Conservation (phyloP, 1,140 invertebrate species). For the Helicoverpa armigera region DNA sequence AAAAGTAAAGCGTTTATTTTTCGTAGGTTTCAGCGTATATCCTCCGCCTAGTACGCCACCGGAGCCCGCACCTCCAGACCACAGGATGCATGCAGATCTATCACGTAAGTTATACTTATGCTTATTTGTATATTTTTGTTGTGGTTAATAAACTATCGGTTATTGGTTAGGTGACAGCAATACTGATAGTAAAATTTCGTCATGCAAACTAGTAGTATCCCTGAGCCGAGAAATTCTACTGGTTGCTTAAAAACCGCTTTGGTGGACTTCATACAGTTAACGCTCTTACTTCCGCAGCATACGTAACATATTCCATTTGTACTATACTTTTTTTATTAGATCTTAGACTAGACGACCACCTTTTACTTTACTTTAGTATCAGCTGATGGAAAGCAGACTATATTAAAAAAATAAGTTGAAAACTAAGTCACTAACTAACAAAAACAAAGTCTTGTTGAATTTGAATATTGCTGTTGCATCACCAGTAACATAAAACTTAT, state of each 20-base stretch:
- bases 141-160: constrained; percentile 4
- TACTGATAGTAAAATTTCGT: background rate
- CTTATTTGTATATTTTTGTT: background rate
- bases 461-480: background rate
- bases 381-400: background rate
- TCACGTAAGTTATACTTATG: constrained; percentile 77
- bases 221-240: too few relatives aligned
- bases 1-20: background rate
- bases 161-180: background rate
- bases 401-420: too few relatives aligned
- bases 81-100: constrained; percentile 87
- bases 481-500: background rate
- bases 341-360: too few relatives aligned
- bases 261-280: too few relatives aligned
- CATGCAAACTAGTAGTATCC: too few relatives aligned
- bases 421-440: too few relatives aligned
- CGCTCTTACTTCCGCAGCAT: too few relatives aligned
- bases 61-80: constrained; percentile 93
- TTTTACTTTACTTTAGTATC: too few relatives aligned
- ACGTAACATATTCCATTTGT: too few relatives aligned
- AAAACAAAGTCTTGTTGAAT: too few relatives aligned
- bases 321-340: too few relatives aligned
- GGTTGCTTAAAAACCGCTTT: too few relatives aligned
- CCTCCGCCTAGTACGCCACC: constrained; percentile 93
- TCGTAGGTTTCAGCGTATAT: constrained; percentile 92